A percentile compares a stretch with the other conserved stretches of the same genome.
phyloP scores from a whole-genome alignment of 2,113 vertebrate genomes.

The Ancistrus triradiatus region DNA sequence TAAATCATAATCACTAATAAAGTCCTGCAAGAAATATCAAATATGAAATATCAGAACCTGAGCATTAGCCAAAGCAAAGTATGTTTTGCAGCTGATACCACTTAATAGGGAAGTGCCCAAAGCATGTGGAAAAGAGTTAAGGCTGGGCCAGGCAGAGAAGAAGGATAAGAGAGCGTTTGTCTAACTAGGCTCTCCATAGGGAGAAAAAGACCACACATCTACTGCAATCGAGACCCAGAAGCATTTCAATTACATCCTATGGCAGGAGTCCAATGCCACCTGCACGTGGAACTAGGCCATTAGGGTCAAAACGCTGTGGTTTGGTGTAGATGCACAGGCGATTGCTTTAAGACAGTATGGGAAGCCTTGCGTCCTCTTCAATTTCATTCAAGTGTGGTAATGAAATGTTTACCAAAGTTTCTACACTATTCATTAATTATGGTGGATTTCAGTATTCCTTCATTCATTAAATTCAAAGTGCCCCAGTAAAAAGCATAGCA shows the following conservation, averaged over 20 bases:
- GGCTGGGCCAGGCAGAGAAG: not conserved
- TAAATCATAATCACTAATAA: slow-evolving; percentile 28
- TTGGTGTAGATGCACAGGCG: too few species aligned
- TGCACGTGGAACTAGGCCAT: slow-evolving; percentile 23
- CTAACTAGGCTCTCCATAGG: slow-evolving; percentile 17
- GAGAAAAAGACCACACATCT: slow-evolving; percentile 23
- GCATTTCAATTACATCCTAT: slow-evolving; percentile 35
- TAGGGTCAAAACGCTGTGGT: slow-evolving; percentile 27
- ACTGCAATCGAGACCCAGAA: slow-evolving; percentile 22
- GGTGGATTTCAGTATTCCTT: too few species aligned
- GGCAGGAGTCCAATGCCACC: slow-evolving; percentile 7
- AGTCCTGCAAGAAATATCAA: slow-evolving; percentile 32
- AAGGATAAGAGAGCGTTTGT: slow-evolving; percentile 37
- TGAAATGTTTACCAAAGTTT: too few species aligned
- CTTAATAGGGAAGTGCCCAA: slow-evolving; percentile 21
- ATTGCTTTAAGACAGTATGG: too few species aligned
- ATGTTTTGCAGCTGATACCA: slow-evolving; percentile 26
- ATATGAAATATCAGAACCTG: slow-evolving; percentile 23
- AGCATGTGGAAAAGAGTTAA: slow-evolving; percentile 23
- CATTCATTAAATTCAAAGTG: too few species aligned
- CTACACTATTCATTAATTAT: too few species aligned
- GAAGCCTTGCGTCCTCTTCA: too few species aligned
- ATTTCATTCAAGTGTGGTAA: too few species aligned
- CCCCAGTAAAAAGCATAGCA: too few species aligned
- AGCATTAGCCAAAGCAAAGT: slow-evolving; percentile 31